Conservation (phyloP, 2,888 invertebrate genomes). For the Ophonus ardosiacus region DNA sequence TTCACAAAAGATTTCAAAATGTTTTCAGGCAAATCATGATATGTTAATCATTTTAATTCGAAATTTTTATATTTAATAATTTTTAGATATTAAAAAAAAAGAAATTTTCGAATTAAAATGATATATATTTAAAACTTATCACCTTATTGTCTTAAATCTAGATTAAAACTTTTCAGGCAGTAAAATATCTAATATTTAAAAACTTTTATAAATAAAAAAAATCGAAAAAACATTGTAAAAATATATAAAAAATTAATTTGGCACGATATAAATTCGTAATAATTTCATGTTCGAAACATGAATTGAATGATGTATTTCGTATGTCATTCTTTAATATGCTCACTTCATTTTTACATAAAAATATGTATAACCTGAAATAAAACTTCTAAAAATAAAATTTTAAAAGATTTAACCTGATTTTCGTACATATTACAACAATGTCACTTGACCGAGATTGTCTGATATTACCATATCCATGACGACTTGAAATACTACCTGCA, state of each 20-base stretch:
- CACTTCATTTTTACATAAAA: background rate
- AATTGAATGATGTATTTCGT: background rate
- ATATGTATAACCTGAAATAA: background rate
- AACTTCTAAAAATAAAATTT: background rate
- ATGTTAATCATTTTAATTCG: background rate
- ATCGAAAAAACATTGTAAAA: slow-evolving; percentile 8
- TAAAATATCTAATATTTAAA: background rate
- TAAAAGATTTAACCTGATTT: background rate
- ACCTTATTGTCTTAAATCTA: slow-evolving; percentile 32
- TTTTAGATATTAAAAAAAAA: background rate
- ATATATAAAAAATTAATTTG: slow-evolving; percentile 28
- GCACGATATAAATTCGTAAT: slow-evolving; percentile 28
- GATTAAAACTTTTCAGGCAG: slow-evolving; percentile 1
- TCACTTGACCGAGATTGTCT: slow-evolving; percentile 80
- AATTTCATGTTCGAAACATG: background rate
- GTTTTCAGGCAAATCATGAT: slow-evolving; percentile 11
- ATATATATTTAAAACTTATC: slow-evolving; percentile 7
- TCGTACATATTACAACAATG: slow-evolving; percentile 74
- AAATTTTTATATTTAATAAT: background rate
- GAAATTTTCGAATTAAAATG: background rate
- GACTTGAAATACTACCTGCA: slow-evolving; percentile 82
- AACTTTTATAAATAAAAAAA: background rate
- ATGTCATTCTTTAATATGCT: background rate
- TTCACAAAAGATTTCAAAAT: background rate
- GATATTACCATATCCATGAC: slow-evolving; percentile 83